Percentiles rank a stretch among this genome's conserved stretches.
These are phyloP conservation scores for Thamnophis sirtalis DNA, from an alignment of 2,113 vertebrate species.

Conservation along the genomic window DNA sequence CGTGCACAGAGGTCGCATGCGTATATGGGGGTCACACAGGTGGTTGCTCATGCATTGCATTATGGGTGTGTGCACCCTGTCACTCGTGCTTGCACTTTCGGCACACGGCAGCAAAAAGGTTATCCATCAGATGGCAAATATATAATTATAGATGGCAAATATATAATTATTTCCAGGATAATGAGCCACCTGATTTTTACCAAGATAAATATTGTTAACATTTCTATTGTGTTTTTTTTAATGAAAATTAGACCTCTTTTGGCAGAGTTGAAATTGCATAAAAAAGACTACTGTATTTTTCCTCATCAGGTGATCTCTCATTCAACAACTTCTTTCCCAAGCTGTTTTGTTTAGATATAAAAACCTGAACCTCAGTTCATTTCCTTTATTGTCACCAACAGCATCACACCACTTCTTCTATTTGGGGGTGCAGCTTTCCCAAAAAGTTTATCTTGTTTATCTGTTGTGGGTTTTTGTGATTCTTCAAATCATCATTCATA, in stretches of 20 bases:
- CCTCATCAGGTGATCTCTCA: not conserved
- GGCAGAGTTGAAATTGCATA: not conserved
- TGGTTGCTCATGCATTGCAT: no score
- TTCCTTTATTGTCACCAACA: not conserved
- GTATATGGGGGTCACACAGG: no score
- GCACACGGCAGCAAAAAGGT: no score
- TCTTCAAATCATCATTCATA: not conserved
- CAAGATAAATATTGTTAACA: not conserved
- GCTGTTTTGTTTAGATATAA: not conserved
- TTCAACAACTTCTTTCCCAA: not conserved
- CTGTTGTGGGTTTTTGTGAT: not conserved
- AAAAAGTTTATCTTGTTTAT: not conserved
- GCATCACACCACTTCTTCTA: not conserved
- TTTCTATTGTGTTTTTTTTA: not conserved
- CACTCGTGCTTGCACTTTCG: no score
- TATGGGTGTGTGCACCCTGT: no score
- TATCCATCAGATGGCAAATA: not conserved
- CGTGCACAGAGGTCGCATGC: no score
- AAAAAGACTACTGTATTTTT: not conserved
- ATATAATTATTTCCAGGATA: not conserved
- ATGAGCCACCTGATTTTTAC: not conserved
- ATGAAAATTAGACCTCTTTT: not conserved
- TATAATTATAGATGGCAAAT: not conserved
- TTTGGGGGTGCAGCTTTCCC: no score
- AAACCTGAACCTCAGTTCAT: not conserved